Evolutionary conservation across 2,113 vertebrate species (phyloP), one percentile per base, ranked within the genome.

Genomic region (Hyperopisus bebe): DNA sequence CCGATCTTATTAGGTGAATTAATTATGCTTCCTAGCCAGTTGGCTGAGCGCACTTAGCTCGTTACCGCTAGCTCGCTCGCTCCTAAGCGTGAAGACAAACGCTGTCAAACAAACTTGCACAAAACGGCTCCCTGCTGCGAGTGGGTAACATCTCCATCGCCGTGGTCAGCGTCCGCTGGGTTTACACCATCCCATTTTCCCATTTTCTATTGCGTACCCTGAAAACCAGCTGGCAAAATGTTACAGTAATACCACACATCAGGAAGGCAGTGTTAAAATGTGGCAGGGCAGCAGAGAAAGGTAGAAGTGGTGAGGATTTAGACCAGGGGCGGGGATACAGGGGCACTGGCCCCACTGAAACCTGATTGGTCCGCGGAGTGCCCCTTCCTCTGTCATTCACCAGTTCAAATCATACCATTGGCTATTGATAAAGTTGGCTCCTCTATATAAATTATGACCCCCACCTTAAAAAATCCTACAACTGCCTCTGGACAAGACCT

Each of bases 1-100:
- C 87, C 90, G 90, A 92, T 83, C 91, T 91, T 90, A 91, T 93
- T 91, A 93, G 85, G 80, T 48, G 74, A 89, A n/a, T 91, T 82
- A 53, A 66, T 90, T 88, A 85, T 62, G 51, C 42, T 84, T 24
- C 35, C n/a, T 21, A 80, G 90, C 74, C 27, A 46, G 74, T 15
- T 66, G 87, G 87, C 77, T n/a, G 13, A 24, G 58, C 24, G 21
- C 17, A 24, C 82, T 47, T n/a, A 10, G 44, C 39, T 24, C 9
- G 19, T 35, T 48, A 24, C 66, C 35, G 42, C 62, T n/a, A 83
- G n/a, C 66, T 53, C 8, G 5, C 46, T 88, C 66, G 15, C 88
- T 80, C 10, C 8, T 87, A 42, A 53, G 42, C 6, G 48, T 53
- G 19, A 35, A 70, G 50, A 15, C 8, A 58, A 8, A 44, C 10